A percentile compares a stretch with the other conserved stretches of the same genome.
These are phyloP conservation scores for Epinotia nisella DNA, from an alignment of 2,888 invertebrate genomes.

Conservation along the genomic window DNA sequence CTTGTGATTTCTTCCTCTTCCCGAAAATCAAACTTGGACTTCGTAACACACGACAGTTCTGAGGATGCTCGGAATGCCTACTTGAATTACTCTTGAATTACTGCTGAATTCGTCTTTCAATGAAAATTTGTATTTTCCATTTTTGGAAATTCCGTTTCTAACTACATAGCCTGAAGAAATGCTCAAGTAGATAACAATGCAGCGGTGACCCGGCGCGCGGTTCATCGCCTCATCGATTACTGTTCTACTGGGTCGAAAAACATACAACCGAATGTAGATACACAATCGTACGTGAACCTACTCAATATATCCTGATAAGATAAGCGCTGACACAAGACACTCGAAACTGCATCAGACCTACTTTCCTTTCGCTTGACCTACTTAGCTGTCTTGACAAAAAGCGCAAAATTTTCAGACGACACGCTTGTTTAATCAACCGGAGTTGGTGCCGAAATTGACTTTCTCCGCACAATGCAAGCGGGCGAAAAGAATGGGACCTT, in stretches of 20 bases:
- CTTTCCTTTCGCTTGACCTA: constrained; percentile 16
- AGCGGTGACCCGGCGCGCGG: neutral
- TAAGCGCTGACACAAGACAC: constrained; percentile 4
- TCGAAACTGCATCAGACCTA: constrained; percentile 11
- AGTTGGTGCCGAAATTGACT: constrained; percentile 34
- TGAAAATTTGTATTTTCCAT: too few relatives aligned
- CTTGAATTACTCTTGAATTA: too few relatives aligned
- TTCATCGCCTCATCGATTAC: constrained; percentile 21
- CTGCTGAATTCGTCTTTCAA: too few relatives aligned
- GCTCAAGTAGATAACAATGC: neutral
- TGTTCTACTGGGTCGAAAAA: constrained; percentile 2
- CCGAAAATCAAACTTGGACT: too few relatives aligned
- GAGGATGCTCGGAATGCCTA: too few relatives aligned
- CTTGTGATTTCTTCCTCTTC: too few relatives aligned
- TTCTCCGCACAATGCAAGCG: constrained; percentile 38
- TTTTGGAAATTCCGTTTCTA: too few relatives aligned
- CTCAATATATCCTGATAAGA: neutral
- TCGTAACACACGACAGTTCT: too few relatives aligned
- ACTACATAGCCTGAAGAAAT: too few relatives aligned
- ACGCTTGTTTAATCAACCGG: constrained; percentile 29
- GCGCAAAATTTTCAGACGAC: constrained; percentile 35
- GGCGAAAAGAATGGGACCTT: constrained; percentile 21
- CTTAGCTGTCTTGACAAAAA: constrained; percentile 12
- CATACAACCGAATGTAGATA: neutral
- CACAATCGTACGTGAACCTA: neutral